phyloP scores from a whole-genome alignment of 53 echinoderm and acorn worm genomes.

The Patiria pectinifera region DNA sequence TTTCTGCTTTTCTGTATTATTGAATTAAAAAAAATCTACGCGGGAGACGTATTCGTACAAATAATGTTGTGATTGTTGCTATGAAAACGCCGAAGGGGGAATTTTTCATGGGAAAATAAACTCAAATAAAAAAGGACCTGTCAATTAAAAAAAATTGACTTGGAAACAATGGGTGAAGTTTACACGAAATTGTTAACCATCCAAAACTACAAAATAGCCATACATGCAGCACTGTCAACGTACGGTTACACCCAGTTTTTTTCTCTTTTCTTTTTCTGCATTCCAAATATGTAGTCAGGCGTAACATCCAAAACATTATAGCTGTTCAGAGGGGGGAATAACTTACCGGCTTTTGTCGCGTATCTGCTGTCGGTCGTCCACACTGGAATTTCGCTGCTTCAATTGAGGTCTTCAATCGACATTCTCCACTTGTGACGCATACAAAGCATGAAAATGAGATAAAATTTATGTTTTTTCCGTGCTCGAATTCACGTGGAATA shows the following conservation, averaged over 20 bases:
- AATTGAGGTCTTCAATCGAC: neutral
- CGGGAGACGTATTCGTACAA: too few species aligned
- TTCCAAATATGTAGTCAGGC: neutral
- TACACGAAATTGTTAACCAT: too few species aligned
- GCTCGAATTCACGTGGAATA: neutral
- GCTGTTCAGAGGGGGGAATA: neutral
- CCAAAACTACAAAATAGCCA: too few species aligned
- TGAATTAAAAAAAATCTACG: too few species aligned
- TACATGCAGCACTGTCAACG: too few species aligned
- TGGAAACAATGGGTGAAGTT: too few species aligned
- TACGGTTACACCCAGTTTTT: neutral
- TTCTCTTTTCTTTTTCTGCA: neutral
- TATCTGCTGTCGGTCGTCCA: neutral
- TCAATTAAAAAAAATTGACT: too few species aligned
- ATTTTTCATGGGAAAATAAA: too few species aligned
- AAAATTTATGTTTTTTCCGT: neutral
- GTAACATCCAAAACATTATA: neutral
- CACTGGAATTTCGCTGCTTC: neutral
- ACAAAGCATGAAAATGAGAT: neutral
- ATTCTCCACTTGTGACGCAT: neutral
- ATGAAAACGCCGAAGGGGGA: too few species aligned
- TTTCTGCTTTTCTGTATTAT: neutral
- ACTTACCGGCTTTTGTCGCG: neutral
- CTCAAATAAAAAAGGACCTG: too few species aligned
- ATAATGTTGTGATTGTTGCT: too few species aligned